Conservation (phyloP, 2,797 vertebrate genomes). For the Benthosema pterotum region DNA sequence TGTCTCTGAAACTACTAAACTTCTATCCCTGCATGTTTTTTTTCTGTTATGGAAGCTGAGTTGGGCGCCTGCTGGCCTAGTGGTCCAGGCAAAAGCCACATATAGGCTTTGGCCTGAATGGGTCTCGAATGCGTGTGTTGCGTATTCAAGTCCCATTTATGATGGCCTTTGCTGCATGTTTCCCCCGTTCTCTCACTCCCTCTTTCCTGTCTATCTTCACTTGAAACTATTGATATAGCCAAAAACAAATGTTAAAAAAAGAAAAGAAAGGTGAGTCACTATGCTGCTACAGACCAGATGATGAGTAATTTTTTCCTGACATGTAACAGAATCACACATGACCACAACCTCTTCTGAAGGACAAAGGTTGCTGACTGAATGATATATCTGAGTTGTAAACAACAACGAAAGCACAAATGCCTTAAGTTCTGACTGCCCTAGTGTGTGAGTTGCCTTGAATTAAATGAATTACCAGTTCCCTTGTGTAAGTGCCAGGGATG, state of each 20-base stretch:
- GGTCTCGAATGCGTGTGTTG: too few species aligned
- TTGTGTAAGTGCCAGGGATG: conserved; percentile 61
- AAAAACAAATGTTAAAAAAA: too few species aligned
- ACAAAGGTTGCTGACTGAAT: conserved; percentile 54
- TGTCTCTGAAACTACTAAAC: neutral
- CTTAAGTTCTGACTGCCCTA: conserved; percentile 31
- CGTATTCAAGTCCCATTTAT: too few species aligned
- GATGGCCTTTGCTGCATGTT: too few species aligned
- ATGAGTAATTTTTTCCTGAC: conserved; percentile 35
- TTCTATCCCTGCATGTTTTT: neutral
- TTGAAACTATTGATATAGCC: too few species aligned
- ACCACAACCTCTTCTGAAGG: conserved; percentile 65
- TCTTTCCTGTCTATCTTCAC: too few species aligned
- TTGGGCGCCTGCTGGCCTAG: too few species aligned
- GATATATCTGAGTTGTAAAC: conserved; percentile 43
- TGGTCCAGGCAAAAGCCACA: too few species aligned
- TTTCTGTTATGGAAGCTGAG: neutral
- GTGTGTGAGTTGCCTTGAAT: conserved; percentile 68
- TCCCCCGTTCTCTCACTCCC: too few species aligned
- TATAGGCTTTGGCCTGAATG: too few species aligned
- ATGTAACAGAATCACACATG: conserved; percentile 46
- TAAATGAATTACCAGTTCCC: conserved; percentile 78
- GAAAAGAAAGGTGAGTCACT: neutral
- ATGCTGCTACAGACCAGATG: conserved; percentile 26
- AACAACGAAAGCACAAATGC: conserved; percentile 29